Percentiles rank a stretch among this genome's conserved stretches.
Evolutionary conservation across 2,113 vertebrate genomes (phyloP).

Genomic region (Mugil cephalus): DNA sequence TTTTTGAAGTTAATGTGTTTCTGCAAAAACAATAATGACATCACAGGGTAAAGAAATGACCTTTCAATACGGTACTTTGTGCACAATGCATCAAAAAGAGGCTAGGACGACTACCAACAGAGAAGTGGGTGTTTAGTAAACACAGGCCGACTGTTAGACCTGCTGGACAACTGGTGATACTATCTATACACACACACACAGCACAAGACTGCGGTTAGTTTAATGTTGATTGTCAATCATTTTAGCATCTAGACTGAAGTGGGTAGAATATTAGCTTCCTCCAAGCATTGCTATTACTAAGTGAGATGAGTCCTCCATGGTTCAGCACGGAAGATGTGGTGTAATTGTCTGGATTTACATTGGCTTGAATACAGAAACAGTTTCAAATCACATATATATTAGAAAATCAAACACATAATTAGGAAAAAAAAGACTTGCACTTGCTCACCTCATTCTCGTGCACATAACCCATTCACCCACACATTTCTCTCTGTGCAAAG

Average conservation of each 20-base stretch:
- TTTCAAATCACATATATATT: not conserved
- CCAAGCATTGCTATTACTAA: too few species aligned
- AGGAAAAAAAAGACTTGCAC: constrained; percentile 4
- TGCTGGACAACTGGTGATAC: constrained; percentile 58
- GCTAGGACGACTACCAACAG: constrained; percentile 38
- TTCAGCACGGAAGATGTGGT: too few species aligned
- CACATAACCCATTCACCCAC: constrained; percentile 27
- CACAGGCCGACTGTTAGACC: constrained; percentile 60
- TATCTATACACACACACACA: constrained; percentile 29
- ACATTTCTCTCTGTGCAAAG: constrained; percentile 21
- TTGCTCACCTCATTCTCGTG: not conserved
- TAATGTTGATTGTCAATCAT: not conserved
- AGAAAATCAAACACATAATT: not conserved
- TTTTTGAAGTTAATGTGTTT: constrained; percentile 37
- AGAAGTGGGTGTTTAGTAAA: constrained; percentile 69
- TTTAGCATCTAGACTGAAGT: not conserved
- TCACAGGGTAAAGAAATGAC: constrained; percentile 40
- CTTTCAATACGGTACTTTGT: constrained; percentile 34
- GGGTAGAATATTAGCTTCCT: too few species aligned
- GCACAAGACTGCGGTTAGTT: constrained; percentile 9
- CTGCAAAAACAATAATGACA: constrained; percentile 46
- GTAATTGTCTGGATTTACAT: too few species aligned
- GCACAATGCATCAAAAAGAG: constrained; percentile 37
- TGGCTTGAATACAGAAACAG: not conserved
- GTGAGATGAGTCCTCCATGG: too few species aligned